Evolutionary conservation across 2,888 invertebrate genomes (phyloP), one percentile per base, ranked within the genome.

Genomic region (Eutolmus rufibarbis): DNA sequence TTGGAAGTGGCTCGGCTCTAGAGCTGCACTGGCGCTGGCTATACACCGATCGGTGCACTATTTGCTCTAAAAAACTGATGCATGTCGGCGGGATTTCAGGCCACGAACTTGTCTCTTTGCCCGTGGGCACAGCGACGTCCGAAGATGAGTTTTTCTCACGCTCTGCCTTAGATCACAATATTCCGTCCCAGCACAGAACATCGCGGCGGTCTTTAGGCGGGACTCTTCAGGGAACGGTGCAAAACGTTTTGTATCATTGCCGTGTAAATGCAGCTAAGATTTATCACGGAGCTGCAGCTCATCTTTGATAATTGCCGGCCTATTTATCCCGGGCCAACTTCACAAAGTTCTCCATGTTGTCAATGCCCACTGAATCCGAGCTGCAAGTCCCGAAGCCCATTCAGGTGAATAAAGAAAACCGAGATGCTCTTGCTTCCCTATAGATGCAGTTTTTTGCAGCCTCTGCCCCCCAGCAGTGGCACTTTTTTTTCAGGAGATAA

Each of bases 71-170:
- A 84, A 84, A 84, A 46, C 51, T 84, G 84, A 84, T 84, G 84
- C 51, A 84, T 84, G 84, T 84, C 84, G 84, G 43, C 84, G 66
- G 51, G 74, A 84, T 84, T 74, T 74, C 84, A 84, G 74, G 40
- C 84, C 84, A 84, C 84, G 84, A 84, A 84, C 84, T 84, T 84
- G 84, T 84, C 66, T 66, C 84, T 43, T 84, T 66, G 66, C 34
- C 84, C 40, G 23, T 9, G 19, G 28, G 84, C 43, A 23, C 66
- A 66, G 23, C n/a, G 40, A 56, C n/a, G 81, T 56, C 56, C 28
- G 51, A 81, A 81, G 66, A 74, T 84, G 84, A 84, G 66, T 84
- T 84, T 84, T 84, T 84, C 84, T 84, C 84, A 84, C 84, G 84
- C 66, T 84, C 51, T 37, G 12, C 40, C 40, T 43, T 16, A n/a